These are phyloP conservation scores for Itoplectis maculator DNA, from an alignment of 2,888 invertebrate genomes.

Conservation along the genomic window DNA sequence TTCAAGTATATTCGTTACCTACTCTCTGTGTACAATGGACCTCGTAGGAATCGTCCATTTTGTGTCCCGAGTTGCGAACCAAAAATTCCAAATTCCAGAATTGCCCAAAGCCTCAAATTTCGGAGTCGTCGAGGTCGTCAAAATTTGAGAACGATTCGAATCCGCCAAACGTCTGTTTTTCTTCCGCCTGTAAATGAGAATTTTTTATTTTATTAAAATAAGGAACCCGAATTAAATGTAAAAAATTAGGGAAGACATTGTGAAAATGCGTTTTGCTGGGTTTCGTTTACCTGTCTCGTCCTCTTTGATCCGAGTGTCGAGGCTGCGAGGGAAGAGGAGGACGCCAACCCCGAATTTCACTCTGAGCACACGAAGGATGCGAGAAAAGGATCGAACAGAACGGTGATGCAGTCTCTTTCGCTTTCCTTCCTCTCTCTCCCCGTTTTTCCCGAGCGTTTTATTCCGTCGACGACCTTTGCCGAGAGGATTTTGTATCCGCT, in stretches of 20 bases:
- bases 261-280: slow-evolving; percentile 45
- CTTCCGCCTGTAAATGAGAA: too few relatives aligned
- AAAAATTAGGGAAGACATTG: not conserved
- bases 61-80: too few relatives aligned
- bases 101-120: too few relatives aligned
- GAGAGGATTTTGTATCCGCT: slow-evolving; percentile 52
- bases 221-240: too few relatives aligned
- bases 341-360: slow-evolving; percentile 48
- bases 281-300: slow-evolving; percentile 30
- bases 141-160: too few relatives aligned
- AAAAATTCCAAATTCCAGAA: too few relatives aligned
- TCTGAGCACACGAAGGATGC: slow-evolving; percentile 46
- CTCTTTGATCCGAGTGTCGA: slow-evolving; percentile 62
- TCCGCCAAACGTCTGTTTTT: too few relatives aligned
- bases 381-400: slow-evolving; percentile 69
- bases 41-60: too few relatives aligned
- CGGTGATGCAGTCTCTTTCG: slow-evolving; percentile 50
- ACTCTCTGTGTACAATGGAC: too few relatives aligned
- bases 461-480: slow-evolving; percentile 51
- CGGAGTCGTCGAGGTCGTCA: too few relatives aligned
- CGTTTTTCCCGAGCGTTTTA: slow-evolving; percentile 47
- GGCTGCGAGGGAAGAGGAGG: slow-evolving; percentile 40
- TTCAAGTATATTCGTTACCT: too few relatives aligned
- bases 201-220: too few relatives aligned
- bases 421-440: slow-evolving; percentile 1